A percentile compares a stretch with the other conserved stretches of the same genome.
phyloP scores from a whole-genome alignment of 2,797 vertebrate genomes.

The Austrolebias charrua region DNA sequence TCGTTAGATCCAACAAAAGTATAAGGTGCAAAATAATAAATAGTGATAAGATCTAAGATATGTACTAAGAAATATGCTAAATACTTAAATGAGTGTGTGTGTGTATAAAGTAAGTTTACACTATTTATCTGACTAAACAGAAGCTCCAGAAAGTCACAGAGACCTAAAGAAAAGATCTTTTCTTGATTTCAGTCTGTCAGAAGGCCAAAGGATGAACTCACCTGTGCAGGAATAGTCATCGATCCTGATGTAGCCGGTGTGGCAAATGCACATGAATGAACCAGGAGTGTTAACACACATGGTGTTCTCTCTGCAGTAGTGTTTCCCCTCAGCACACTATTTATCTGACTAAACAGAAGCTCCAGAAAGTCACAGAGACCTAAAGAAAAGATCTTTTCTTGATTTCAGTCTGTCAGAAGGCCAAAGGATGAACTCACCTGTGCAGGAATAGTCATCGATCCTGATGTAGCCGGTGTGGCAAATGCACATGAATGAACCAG shows the following conservation, averaged over 20 bases:
- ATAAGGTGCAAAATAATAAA: too few species aligned
- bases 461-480: slow-evolving; percentile 92
- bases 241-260: slow-evolving; percentile 91
- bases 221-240: slow-evolving; percentile 97
- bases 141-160: too few species aligned
- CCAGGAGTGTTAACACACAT: too few species aligned
- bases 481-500: slow-evolving; percentile 93
- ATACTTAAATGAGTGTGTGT: too few species aligned
- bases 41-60: too few species aligned
- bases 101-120: too few species aligned
- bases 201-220: slow-evolving; percentile 67
- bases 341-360: not conserved
- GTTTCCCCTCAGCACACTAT: too few species aligned
- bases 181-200: slow-evolving; percentile 24
- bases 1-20: too few species aligned
- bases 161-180: too few species aligned
- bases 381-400: slow-evolving; percentile 2
- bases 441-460: slow-evolving; percentile 95
- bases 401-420: slow-evolving; percentile 32
- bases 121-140: too few species aligned
- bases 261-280: slow-evolving; percentile 96
- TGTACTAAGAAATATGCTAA: too few species aligned
- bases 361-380: not conserved
- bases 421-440: slow-evolving; percentile 80
- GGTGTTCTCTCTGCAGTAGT: too few species aligned